Conservation (phyloP, 2,888 invertebrate genomes). For the Leptura quadrifasciata region DNA sequence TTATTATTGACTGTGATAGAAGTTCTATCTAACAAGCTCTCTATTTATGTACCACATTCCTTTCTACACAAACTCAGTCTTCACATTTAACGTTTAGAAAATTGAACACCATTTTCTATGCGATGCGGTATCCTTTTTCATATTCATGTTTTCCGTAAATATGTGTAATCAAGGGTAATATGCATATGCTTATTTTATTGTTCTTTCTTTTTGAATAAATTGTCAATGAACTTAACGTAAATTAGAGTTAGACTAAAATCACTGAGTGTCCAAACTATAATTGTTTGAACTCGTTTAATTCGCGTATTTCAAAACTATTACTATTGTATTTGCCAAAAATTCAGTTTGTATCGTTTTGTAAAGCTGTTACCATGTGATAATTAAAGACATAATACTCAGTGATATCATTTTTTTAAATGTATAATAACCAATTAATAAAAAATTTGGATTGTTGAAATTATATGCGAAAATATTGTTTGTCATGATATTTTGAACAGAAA, state of each 20-base stretch:
- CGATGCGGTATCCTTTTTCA: conserved; percentile 15
- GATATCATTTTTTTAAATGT: conserved; percentile 39
- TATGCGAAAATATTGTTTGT: conserved; percentile 29
- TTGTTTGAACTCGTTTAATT: not conserved
- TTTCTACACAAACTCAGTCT: conserved; percentile 44
- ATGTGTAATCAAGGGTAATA: not conserved
- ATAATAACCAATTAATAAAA: conserved; percentile 18
- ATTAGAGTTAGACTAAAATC: not conserved
- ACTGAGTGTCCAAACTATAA: conserved; percentile 20
- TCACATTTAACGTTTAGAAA: conserved; percentile 14
- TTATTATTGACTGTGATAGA: conserved; percentile 67
- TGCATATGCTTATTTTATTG: not conserved
- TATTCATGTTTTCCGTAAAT: conserved; percentile 12
- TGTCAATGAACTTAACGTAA: not conserved
- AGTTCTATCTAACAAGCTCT: conserved; percentile 65
- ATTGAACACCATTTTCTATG: conserved; percentile 33
- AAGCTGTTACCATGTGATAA: conserved; percentile 39
- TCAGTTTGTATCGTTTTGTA: conserved; percentile 13
- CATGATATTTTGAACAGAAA: conserved; percentile 35
- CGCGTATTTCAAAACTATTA: not conserved
- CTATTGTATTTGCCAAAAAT: not conserved
- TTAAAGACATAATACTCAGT: conserved; percentile 44
- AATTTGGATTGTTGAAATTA: conserved; percentile 43
- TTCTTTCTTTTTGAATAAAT: not conserved
- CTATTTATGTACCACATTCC: conserved; percentile 66